Evolutionary conservation across 2,113 vertebrate genomes (phyloP), one percentile per base, ranked within the genome.

Genomic region (Clinocottus analis): DNA sequence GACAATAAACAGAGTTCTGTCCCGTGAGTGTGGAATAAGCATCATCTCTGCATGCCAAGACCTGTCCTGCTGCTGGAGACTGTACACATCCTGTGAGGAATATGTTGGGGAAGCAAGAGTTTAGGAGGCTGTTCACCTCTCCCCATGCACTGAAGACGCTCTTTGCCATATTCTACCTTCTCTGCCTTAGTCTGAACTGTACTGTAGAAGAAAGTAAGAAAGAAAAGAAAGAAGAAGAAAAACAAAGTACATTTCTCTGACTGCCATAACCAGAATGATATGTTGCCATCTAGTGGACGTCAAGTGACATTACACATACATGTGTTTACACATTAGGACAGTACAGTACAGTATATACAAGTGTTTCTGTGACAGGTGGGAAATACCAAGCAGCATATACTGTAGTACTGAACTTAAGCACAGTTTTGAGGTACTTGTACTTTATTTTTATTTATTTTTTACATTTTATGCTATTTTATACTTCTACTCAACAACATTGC

Each of bases 241-340:
- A 33, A 33, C 37, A 29, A 39, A 31, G 11, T 14, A 16, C 23
- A 37, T 13, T 29, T 73, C 25, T 51, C 23, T 72, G 60, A 31
- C 25, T 27, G 4, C n/a, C 5, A 19, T 0, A 11, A 31, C 3
- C 29, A 72, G 29, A 41, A 27, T 14, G 14, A n/a, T 67, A 25
- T 74, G 63, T 82, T 77, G 86, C 86, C 81, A 77, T 60, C 91
- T 88, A 29, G 66, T 70, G 87, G 71, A 8, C 2, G 0, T 7
- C 49, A 16, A 3, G 16, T 25, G 0, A 55, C 19, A 31, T 64
- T 27, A 35, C 47, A 62, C 5, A 13, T 5, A 4, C 13, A 49
- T 7, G 10, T n/a, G n/a, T n/a, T n/a, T n/a, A n/a, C n/a, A n/a
- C n/a, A n/a, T n/a, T n/a, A n/a, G n/a, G n/a, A n/a, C n/a, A n/a